These are phyloP conservation scores for Penelope pileata DNA, from an alignment of 2,113 vertebrate genomes.

Conservation along the genomic window DNA sequence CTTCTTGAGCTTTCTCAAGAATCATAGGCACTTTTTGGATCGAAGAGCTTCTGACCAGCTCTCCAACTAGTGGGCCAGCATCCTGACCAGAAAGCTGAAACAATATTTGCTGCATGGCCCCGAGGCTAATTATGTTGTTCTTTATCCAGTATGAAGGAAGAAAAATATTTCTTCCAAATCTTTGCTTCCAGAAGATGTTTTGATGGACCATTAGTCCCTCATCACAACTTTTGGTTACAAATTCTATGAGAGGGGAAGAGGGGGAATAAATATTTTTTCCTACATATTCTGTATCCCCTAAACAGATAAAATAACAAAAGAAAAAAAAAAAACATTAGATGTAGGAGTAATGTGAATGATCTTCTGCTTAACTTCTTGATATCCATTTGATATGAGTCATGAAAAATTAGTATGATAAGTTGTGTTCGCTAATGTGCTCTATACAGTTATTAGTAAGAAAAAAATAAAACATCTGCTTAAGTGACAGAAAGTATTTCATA, in stretches of 20 bases:
- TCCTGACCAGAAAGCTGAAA: not conserved
- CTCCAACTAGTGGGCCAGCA: not conserved
- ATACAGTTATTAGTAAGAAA: not conserved
- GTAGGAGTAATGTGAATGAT: not conserved
- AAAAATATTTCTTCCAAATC: not conserved
- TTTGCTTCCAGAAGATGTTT: not conserved
- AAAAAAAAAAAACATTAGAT: not conserved
- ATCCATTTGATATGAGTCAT: not conserved
- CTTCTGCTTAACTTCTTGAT: not conserved
- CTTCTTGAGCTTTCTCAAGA: not conserved
- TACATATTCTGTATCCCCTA: not conserved
- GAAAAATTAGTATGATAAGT: not conserved
- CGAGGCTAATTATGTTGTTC: not conserved
- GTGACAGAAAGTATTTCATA: constrained; percentile 18
- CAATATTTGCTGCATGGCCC: not conserved
- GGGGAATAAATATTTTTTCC: not conserved
- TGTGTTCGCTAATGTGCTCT: not conserved
- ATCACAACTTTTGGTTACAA: not conserved
- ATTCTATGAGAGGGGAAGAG: too few relatives aligned
- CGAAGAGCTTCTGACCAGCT: not conserved
- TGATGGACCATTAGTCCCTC: not conserved
- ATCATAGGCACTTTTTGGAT: not conserved
- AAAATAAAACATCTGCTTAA: not conserved
- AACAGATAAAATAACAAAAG: not conserved
- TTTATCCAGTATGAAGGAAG: not conserved